These are phyloP conservation scores for Silvanus unidentatus DNA, from an alignment of 2,888 invertebrate genomes.

Conservation along the genomic window DNA sequence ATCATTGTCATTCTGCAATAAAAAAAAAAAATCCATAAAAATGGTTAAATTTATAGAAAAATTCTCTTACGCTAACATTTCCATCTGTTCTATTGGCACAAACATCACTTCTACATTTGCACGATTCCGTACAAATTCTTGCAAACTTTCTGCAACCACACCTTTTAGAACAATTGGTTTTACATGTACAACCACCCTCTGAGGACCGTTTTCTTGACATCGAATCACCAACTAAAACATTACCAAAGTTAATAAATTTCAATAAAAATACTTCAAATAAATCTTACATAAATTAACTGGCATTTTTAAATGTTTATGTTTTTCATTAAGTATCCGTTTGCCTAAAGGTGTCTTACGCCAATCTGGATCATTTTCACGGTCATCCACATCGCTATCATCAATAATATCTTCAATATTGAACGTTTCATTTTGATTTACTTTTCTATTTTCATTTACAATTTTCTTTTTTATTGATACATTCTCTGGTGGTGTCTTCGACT, in stretches of 20 bases:
- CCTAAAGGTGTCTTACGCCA: conserved; percentile 64
- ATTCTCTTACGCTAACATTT: background rate
- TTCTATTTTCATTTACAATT: too few relatives aligned
- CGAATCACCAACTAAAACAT: too few relatives aligned
- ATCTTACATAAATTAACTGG: background rate
- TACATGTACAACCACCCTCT: conserved; percentile 58
- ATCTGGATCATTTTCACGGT: conserved; percentile 57
- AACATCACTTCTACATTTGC: conserved; percentile 50
- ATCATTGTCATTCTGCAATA: background rate
- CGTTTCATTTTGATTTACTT: background rate
- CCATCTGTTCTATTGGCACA: conserved; percentile 40
- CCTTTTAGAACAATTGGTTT: conserved; percentile 53
- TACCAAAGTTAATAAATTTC: too few relatives aligned
- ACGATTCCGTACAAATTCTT: conserved; percentile 46
- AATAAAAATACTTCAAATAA: too few relatives aligned
- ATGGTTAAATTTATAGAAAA: background rate
- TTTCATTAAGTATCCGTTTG: conserved; percentile 36
- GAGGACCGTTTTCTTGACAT: conserved; percentile 49
- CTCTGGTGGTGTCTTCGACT: too few relatives aligned
- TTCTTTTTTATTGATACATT: too few relatives aligned
- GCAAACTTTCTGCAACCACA: conserved; percentile 57
- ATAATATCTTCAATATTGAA: too few relatives aligned
- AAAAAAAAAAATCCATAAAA: background rate
- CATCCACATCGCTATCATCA: conserved; percentile 37
- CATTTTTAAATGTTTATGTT: conserved; percentile 8